phyloP scores from a whole-genome alignment of 1,140 invertebrate species.

The Helicoverpa zea region DNA sequence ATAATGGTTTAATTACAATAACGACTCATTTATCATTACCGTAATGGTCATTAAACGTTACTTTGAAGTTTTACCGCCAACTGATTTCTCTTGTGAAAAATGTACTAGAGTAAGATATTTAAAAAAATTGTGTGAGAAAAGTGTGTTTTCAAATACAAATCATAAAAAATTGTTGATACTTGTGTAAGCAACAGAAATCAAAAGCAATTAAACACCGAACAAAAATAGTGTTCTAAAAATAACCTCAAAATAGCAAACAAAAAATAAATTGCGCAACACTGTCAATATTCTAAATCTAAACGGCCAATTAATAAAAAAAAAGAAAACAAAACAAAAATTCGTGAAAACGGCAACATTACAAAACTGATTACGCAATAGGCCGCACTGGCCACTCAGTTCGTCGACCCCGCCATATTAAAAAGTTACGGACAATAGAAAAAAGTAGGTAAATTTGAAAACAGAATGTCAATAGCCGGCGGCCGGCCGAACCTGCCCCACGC shows the following conservation, averaged over 20 bases:
- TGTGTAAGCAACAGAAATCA: too few species aligned
- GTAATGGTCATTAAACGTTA: neutral
- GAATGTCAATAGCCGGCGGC: constrained; percentile 85
- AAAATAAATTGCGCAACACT: constrained; percentile 54
- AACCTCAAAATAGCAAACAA: constrained; percentile 1
- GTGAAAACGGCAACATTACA: constrained; percentile 53
- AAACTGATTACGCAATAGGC: constrained; percentile 61
- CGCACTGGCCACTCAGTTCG: constrained; percentile 72
- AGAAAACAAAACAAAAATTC: constrained; percentile 41
- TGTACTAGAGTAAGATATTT: too few species aligned
- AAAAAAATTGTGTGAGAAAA: too few species aligned
- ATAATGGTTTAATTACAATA: neutral
- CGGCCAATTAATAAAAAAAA: constrained; percentile 45
- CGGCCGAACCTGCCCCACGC: constrained; percentile 84
- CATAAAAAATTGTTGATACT: too few species aligned
- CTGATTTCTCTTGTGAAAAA: too few species aligned
- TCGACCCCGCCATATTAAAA: constrained; percentile 80
- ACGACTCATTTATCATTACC: neutral
- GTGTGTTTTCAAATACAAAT: too few species aligned
- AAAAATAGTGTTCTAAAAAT: neutral
- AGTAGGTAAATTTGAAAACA: constrained; percentile 84
- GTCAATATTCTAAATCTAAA: constrained; percentile 38
- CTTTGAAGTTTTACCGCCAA: too few species aligned
- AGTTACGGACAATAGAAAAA: constrained; percentile 83
- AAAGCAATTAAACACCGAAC: neutral